A percentile compares a stretch with the other conserved stretches of the same genome.
phyloP scores from a whole-genome alignment of 2,797 vertebrate genomes.

The Macrochelys suwanniensis region DNA sequence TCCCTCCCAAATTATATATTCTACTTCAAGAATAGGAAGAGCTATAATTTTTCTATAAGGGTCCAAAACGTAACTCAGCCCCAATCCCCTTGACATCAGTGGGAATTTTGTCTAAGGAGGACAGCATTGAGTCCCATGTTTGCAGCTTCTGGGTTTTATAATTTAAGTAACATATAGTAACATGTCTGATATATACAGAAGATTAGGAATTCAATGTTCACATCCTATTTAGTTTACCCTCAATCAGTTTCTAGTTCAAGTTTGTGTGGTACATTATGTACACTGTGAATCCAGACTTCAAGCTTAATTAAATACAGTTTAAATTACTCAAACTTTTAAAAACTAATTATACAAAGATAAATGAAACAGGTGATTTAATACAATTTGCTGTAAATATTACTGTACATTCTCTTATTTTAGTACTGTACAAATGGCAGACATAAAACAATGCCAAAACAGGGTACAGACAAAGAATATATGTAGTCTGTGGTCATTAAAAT shows the following conservation, averaged over 20 bases:
- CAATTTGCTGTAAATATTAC: fast-evolving
- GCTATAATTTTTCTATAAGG: background rate
- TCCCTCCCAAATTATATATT: background rate
- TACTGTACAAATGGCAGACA: fast-evolving
- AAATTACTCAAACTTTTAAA: background rate
- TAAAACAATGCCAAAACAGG: background rate
- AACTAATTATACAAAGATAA: background rate
- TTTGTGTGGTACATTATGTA: background rate
- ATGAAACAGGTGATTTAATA: fast-evolving
- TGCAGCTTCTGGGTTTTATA: background rate
- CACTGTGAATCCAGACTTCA: background rate
- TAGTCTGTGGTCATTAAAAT: fast-evolving
- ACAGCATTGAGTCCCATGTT: background rate
- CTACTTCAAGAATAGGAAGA: background rate
- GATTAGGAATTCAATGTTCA: background rate
- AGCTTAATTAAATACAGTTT: background rate
- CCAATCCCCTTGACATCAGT: background rate
- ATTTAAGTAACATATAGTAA: fast-evolving
- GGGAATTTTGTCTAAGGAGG: background rate
- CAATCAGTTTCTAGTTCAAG: background rate
- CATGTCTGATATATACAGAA: fast-evolving
- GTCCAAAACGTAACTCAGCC: background rate
- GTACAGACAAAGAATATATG: background rate
- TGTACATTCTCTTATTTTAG: background rate
- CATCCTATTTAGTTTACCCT: background rate